These are phyloP conservation scores for Caenorhabditis uteleia DNA, from an alignment of 2,888 invertebrate species.

Conservation along the genomic window DNA sequence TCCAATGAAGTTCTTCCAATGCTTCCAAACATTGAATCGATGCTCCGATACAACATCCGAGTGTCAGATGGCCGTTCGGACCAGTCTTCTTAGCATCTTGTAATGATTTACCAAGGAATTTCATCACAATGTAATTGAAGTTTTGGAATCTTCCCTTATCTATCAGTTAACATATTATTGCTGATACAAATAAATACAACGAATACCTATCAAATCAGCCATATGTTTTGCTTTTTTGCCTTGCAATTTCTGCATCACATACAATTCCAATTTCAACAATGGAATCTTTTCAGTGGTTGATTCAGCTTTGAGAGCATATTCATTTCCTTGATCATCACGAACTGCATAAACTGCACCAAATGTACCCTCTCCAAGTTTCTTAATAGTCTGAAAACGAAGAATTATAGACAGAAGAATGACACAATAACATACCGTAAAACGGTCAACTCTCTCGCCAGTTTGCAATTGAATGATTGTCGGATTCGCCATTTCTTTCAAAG, in stretches of 20 bases:
- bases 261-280: conserved; percentile 56
- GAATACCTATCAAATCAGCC: conserved; percentile 41
- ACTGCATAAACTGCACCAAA: conserved; percentile 60
- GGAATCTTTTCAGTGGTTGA: conserved; percentile 42
- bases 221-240: conserved; percentile 48
- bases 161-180: conserved; percentile 1
- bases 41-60: conserved; percentile 59
- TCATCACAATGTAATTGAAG: conserved; percentile 62
- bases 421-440: conserved; percentile 30
- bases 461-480: conserved; percentile 35
- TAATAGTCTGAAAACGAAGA: conserved; percentile 23
- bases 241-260: conserved; percentile 54
- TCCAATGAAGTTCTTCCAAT: conserved; percentile 61
- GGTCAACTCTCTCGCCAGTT: conserved; percentile 36
- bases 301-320: conserved; percentile 57
- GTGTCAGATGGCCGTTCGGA: conserved; percentile 42
- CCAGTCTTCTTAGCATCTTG: conserved; percentile 51
- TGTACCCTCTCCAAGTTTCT: conserved; percentile 58
- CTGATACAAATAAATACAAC: background rate
- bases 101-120: conserved; percentile 51
- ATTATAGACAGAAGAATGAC: background rate
- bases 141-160: conserved; percentile 47
- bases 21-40: conserved; percentile 64
- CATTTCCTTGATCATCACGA: conserved; percentile 24
- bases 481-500: conserved; percentile 4